Evolutionary conservation across 1,140 invertebrate species (phyloP), one percentile per base, ranked within the genome.

Genomic region (Gonatopus flavifemur): DNA sequence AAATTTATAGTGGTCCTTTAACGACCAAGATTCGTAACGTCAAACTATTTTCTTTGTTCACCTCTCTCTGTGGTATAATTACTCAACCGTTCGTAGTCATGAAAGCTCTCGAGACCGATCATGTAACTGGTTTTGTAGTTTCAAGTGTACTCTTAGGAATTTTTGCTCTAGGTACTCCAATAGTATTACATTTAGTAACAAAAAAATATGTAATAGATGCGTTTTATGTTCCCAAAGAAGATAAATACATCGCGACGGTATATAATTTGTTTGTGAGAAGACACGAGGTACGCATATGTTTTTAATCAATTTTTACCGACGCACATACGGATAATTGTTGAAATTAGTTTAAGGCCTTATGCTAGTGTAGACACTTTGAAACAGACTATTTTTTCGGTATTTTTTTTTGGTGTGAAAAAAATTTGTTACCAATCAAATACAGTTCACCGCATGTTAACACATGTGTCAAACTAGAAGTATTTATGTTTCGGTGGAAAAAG

Each of bases 201-300:
- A 94, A 88, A 63, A 91, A 90, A 74, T 97, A 96, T 81, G 86
- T 95, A 0, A 87, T 84, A 0, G 76, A 85, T 50, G 74, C 96
- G 2, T 78, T 86, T 49, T 94, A 91, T 62, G 80, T 92, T 70
- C 66, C 78, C 10, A 55, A 69, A 18, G 83, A 74, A 22, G 80
- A 86, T 21, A 82, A 80, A 38, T 91, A 90, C 65, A 83, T 80
- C 20, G 88, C 88, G n/a, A 83, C 81, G 12, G 86, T 83, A 22
- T 82, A 86, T 19, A 86, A 82, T 15, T 81, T 93, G 40, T 86
- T 91, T 55, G 31, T 20, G 15, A n/a, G 13, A n/a, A 47, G 24
- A 13, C 31, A 35, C 13, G 43, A 55, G 18, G 42, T 28, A 45
- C 19, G 21, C 33, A 21, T 33, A 18, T 46, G n/a, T n/a, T 22